Percentiles rank a stretch among this genome's conserved stretches.
These are phyloP conservation scores for Acholoe squamosa DNA, from an alignment of 2,888 invertebrate genomes.

Conservation along the genomic window DNA sequence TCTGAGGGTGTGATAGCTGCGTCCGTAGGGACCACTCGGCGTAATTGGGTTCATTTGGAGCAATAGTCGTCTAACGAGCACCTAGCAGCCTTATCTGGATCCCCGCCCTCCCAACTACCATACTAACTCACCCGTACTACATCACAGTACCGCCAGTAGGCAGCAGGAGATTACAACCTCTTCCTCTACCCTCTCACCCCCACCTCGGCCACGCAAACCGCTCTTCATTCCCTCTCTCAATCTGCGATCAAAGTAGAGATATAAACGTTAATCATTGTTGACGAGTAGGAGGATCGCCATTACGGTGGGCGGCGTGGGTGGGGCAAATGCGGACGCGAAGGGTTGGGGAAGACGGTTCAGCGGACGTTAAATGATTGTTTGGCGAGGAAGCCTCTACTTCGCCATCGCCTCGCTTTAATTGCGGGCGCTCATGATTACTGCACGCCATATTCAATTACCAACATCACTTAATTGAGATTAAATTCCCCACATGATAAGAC, in stretches of 20 bases:
- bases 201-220: not conserved
- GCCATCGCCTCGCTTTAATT: not conserved
- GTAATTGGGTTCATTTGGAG: constrained; percentile 61
- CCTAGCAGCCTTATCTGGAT: constrained; percentile 9
- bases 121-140: not conserved
- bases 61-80: constrained; percentile 14
- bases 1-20: constrained; percentile 25
- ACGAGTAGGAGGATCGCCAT: not conserved
- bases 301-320: not conserved
- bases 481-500: constrained; percentile 42
- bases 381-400: not conserved
- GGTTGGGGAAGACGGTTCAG: not conserved
- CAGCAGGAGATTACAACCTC: not conserved
- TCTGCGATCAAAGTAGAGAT: too few species aligned
- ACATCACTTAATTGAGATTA: constrained; percentile 52
- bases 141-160: not conserved
- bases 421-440: not conserved
- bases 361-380: constrained; percentile 28
- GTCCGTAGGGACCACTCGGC: constrained; percentile 47
- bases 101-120: not conserved
- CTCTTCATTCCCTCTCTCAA: too few species aligned
- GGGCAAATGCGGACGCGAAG: not conserved
- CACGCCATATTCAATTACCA: constrained; percentile 55
- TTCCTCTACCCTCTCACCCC: not conserved
- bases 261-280: too few species aligned